These are phyloP conservation scores for Saturnia japonica DNA, from an alignment of 2,888 invertebrate species.

Conservation along the genomic window DNA sequence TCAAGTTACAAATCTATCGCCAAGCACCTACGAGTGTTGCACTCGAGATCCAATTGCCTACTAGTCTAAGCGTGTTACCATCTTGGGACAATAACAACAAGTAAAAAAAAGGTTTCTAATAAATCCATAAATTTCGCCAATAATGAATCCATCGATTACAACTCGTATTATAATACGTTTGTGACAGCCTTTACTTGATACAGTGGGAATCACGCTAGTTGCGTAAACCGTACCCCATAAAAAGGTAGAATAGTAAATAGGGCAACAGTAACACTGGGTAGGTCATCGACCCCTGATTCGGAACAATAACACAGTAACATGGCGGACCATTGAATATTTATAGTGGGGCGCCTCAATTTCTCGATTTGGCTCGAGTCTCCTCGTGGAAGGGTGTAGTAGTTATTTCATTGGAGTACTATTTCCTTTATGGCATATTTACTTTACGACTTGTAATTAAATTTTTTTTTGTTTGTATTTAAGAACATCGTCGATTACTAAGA, in stretches of 20 bases:
- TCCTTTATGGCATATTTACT: not conserved
- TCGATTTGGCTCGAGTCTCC: constrained; percentile 16
- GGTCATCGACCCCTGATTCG: constrained; percentile 27
- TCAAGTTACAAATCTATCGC: too few species aligned
- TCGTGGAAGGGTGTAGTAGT: not conserved
- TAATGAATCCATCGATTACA: not conserved
- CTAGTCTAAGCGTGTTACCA: too few species aligned
- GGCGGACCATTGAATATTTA: constrained; percentile 21
- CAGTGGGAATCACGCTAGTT: not conserved
- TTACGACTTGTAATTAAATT: not conserved
- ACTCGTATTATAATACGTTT: not conserved
- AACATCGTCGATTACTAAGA: too few species aligned
- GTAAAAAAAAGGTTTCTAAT: too few species aligned
- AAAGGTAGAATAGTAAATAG: constrained; percentile 26
- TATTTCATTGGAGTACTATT: not conserved
- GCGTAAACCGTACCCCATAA: constrained; percentile 13
- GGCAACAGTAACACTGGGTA: constrained; percentile 13
- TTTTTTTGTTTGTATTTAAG: too few species aligned
- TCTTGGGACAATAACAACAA: too few species aligned
- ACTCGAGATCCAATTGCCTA: too few species aligned
- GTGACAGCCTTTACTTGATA: not conserved
- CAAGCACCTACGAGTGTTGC: too few species aligned
- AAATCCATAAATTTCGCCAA: not conserved
- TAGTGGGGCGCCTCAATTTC: constrained; percentile 11
- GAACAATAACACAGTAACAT: constrained; percentile 18